Conservation (phyloP, 1,140 invertebrate genomes). For the Leptonema lineaticorne region DNA sequence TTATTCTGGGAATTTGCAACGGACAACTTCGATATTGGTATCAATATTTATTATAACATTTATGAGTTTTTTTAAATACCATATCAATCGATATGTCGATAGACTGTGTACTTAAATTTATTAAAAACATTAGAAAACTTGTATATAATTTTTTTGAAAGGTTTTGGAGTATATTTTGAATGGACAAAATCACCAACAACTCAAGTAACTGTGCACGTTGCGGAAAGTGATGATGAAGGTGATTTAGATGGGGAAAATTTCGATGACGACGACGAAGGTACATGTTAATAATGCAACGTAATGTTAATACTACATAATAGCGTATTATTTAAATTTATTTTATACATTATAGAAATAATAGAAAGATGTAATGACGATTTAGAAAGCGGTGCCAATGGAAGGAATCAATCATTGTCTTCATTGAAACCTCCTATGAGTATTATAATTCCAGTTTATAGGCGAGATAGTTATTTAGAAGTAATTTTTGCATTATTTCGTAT, state of each 20-base stretch:
- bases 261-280: constrained; percentile 59
- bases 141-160: constrained; percentile 49
- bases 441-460: constrained; percentile 89
- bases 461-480: constrained; percentile 80
- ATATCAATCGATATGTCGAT: too few species aligned
- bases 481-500: neutral
- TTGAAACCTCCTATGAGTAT: constrained; percentile 67
- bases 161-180: constrained; percentile 98
- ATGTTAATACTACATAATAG: neutral
- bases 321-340: neutral
- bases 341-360: constrained; percentile 35
- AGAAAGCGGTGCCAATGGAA: constrained; percentile 45
- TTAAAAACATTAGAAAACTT: neutral
- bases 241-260: constrained; percentile 79
- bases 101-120: neutral
- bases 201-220: constrained; percentile 85
- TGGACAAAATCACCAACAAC: constrained; percentile 87
- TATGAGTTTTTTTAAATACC: too few species aligned
- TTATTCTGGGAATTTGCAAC: constrained; percentile 99
- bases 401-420: constrained; percentile 21
- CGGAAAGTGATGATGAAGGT: constrained; percentile 90
- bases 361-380: constrained; percentile 47
- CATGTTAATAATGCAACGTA: neutral
- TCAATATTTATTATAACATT: too few species aligned
- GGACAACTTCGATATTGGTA: constrained; percentile 92